Evolutionary conservation across 1,140 invertebrate genomes (phyloP).

Genomic region (Euschistus heros): DNA sequence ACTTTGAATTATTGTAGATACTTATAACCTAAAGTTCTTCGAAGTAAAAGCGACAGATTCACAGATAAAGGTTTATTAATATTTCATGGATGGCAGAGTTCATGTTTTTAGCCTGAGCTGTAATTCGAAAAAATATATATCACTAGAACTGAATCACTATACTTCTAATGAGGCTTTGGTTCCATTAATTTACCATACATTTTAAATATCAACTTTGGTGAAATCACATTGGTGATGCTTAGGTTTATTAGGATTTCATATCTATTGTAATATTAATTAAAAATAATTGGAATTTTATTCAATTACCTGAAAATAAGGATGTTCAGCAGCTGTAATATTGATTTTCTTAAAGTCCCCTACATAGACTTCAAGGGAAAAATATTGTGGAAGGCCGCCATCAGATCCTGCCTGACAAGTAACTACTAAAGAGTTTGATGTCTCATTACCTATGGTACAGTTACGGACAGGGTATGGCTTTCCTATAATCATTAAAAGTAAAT

Average conservation of each 20-base stretch:
- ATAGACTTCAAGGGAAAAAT: slow-evolving; percentile 67
- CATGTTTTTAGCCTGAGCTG: no score
- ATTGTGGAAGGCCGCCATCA: slow-evolving; percentile 73
- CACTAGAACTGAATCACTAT: no score
- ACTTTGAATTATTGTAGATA: no score
- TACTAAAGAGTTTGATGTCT: slow-evolving; percentile 60
- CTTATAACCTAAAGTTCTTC: no score
- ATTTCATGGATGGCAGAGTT: no score
- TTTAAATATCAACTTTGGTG: no score
- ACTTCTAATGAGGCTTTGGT: no score
- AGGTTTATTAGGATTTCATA: not conserved
- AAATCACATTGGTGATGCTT: no score
- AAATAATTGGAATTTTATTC: not conserved
- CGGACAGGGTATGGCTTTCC: slow-evolving; percentile 61
- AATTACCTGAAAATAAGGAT: slow-evolving; percentile 40
- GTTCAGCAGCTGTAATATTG: slow-evolving; percentile 51
- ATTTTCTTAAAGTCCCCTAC: slow-evolving; percentile 44
- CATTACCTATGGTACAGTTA: slow-evolving; percentile 63
- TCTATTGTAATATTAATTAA: not conserved
- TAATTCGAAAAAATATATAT: no score
- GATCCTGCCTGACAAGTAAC: slow-evolving; percentile 64
- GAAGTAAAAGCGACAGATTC: no score
- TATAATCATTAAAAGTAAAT: slow-evolving; percentile 34
- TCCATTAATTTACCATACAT: no score
- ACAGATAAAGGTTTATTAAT: no score